phyloP scores from a whole-genome alignment of 2,888 invertebrate species.

The Apodemia zela region DNA sequence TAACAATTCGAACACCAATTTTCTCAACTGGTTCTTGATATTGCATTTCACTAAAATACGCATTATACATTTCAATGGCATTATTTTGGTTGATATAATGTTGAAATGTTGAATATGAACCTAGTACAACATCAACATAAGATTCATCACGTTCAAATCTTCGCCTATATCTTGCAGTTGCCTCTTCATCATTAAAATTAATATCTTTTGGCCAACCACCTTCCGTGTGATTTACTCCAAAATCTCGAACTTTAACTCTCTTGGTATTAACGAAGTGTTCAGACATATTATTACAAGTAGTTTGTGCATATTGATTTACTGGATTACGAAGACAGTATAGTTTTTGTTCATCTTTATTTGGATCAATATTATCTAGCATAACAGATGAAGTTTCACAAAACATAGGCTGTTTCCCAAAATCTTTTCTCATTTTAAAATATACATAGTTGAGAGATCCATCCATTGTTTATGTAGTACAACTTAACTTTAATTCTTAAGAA shows the following conservation, averaged over 20 bases:
- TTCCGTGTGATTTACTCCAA: conserved; percentile 85
- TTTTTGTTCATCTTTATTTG: not conserved
- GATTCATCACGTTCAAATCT: conserved; percentile 88
- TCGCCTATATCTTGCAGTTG: conserved; percentile 84
- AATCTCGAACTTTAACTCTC: conserved; percentile 26
- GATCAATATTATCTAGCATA: not conserved
- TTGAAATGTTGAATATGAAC: conserved; percentile 74
- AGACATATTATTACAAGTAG: not conserved
- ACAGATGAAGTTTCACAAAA: not conserved
- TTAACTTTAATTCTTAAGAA: too few relatives aligned
- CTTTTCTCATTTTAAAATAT: not conserved
- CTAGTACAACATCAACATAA: conserved; percentile 82
- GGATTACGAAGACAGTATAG: not conserved
- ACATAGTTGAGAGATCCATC: not conserved
- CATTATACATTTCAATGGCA: conserved; percentile 87
- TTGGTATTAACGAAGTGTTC: not conserved
- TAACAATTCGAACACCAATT: conserved; percentile 75
- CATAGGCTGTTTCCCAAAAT: not conserved
- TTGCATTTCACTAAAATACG: conserved; percentile 82
- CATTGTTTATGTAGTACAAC: too few relatives aligned
- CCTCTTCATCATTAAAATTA: conserved; percentile 82
- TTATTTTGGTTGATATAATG: conserved; percentile 86
- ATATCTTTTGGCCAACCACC: conserved; percentile 92
- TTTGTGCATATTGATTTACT: not conserved
- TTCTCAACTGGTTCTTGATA: conserved; percentile 66